phyloP scores from a whole-genome alignment of 2,113 vertebrate genomes.

The Copsychus sechellarum region DNA sequence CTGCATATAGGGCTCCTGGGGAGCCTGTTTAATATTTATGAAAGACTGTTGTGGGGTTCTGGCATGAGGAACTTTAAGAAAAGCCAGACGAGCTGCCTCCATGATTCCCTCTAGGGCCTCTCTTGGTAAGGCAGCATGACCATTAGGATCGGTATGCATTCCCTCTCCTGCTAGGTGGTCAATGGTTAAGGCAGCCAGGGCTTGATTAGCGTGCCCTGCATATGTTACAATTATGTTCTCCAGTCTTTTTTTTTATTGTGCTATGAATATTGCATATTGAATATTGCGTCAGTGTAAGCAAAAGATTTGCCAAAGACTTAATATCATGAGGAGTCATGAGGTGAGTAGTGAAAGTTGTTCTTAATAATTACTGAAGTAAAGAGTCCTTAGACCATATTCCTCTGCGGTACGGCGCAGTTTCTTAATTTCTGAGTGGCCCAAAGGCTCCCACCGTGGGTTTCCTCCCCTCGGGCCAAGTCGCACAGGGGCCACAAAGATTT shows the following conservation, averaged over 20 bases:
- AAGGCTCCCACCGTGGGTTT: neutral
- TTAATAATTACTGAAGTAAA: neutral
- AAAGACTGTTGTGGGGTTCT: too few relatives aligned
- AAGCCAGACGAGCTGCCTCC: too few relatives aligned
- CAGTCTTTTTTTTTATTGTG: neutral
- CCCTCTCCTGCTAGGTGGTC: neutral
- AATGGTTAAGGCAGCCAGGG: neutral
- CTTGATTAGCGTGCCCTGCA: neutral
- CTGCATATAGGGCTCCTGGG: neutral
- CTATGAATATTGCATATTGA: neutral
- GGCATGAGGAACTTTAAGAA: too few relatives aligned
- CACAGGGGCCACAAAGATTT: too few relatives aligned
- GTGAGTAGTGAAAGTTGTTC: neutral
- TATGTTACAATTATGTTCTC: neutral
- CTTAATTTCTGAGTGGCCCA: neutral
- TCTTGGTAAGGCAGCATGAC: too few relatives aligned
- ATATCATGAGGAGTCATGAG: neutral
- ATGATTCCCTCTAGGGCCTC: too few relatives aligned
- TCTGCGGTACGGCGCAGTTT: rapidly evolving
- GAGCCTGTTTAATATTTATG: neutral
- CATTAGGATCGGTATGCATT: neutral
- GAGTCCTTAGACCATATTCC: neutral
- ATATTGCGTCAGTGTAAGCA: neutral
- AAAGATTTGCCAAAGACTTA: neutral
- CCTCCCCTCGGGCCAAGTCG: neutral